Evolutionary conservation across 2,113 vertebrate genomes (phyloP), one percentile per base, ranked within the genome.

Genomic region (Poeciliopsis turrubarensis): DNA sequence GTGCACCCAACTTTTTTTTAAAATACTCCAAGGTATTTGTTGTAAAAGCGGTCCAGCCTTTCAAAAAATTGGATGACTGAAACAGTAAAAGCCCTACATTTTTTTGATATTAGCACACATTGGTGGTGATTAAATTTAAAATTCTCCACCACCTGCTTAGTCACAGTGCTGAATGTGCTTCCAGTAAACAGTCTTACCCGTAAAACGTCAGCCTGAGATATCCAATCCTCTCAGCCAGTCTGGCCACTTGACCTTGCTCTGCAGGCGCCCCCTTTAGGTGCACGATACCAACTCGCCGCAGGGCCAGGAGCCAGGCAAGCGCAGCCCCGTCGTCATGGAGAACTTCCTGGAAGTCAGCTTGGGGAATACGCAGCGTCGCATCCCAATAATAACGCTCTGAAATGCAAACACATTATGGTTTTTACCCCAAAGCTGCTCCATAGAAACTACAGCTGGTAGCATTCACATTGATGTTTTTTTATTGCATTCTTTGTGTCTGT

Each of bases 181-280:
- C 10, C 60, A 67, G 31, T 15, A 41, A 60, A 62, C 26, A 26
- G 70, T 74, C 95, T 96, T 86, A 98, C 97, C 97, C 97, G 47
- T 98, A 99, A 92, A 98, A 99, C 1, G 97, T 99, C 72, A 97
- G 93, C 41, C 95, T 90, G 47, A 97, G 94, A 77, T 97, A 99
- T 34, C 98, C 97, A 54, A 98, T 96, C 82, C 97, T 94, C 84
- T 95, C 90, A 47, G 95, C 95, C 25, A 99, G 94, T 75, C 94
- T 92, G 65, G 93, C 75, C 83, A 99, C 41, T 72, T 97, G 96
- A 83, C 97, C 97, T 47, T 83, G 88, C 70, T 92, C 93, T 10
- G 79, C 3, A 1, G 96, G 93, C 65, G 97, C 97, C 85, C 97
- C 96, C 15, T 93, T 96, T 70, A 99, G 92, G 60, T 96, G 89